phyloP scores from a whole-genome alignment of 2,888 invertebrate species.

The Isotomurus palustris region DNA sequence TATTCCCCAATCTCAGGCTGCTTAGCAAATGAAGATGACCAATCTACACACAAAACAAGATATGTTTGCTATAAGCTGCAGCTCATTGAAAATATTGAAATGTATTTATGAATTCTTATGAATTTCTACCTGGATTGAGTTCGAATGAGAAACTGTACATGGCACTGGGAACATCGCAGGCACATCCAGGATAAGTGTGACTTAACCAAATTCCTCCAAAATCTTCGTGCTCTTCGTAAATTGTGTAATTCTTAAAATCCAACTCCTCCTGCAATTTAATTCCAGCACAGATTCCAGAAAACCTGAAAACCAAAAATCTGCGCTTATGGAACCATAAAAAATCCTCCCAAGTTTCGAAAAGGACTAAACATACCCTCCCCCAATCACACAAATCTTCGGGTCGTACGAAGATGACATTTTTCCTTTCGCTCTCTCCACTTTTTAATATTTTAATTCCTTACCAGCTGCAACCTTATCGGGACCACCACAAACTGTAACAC shows the following conservation, averaged over 20 bases:
- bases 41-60: slow-evolving; percentile 23
- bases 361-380: slow-evolving; percentile 18
- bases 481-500: too few species aligned
- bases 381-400: slow-evolving; percentile 29
- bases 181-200: slow-evolving; percentile 35
- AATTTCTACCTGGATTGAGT: slow-evolving; percentile 33
- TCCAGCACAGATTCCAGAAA: slow-evolving; percentile 33
- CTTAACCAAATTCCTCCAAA: slow-evolving; percentile 41
- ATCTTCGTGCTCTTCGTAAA: slow-evolving; percentile 37
- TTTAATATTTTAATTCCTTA: too few species aligned
- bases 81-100: neutral
- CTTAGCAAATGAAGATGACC: slow-evolving; percentile 24
- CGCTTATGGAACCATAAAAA: neutral
- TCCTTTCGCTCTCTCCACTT: neutral
- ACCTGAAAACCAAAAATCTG: slow-evolving; percentile 8
- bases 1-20: slow-evolving; percentile 37
- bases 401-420: neutral
- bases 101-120: neutral
- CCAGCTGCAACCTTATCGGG: too few species aligned
- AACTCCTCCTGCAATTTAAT: slow-evolving; percentile 21
- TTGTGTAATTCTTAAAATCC: slow-evolving; percentile 16
- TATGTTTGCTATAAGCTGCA: neutral
- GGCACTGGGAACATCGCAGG: slow-evolving; percentile 36
- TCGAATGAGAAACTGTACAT: slow-evolving; percentile 42
- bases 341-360: neutral